Base-by-base conservation (phyloP, 2,888 invertebrate species). In the Ommatoiulus sabulosus region DNA sequence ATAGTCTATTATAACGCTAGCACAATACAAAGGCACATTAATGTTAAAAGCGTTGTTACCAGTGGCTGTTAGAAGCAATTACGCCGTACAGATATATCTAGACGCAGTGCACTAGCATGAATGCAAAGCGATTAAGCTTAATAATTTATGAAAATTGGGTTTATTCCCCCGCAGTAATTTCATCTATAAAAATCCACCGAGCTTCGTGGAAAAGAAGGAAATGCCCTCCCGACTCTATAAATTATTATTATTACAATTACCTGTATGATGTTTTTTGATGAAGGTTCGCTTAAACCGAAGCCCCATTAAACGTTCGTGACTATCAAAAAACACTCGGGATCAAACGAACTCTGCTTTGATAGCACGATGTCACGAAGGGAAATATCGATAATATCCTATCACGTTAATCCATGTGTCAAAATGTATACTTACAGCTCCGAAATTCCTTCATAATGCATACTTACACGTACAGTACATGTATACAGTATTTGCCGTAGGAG, bases 11-110 rank as follows among this genome's bases (percentile, higher is more conserved):
- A 35, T 24, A 72, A 24, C 20, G 24, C n/a, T 24, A 72, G 24
- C 24, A 72, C 24, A 72, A 72, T 24, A 72, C 24, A 72, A 72
- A 24, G 7, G 17, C 10, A 24, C 72, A 24, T 72, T 72, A 72
- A 72, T 72, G 17, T 57, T n/a, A 24, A 72, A 72, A 72, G 24
- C 72, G 72, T n/a, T 72, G 72, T 72, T 72, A 72, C 72, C 72
- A 24, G 72, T 72, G 72, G 72, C 24, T 72, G 24, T 72, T 72
- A 24, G 10, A 8, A 72, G 72, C 24, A 72, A 72, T 72, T 72
- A 72, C 72, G 8, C 72, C 72, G 24, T 72, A 72, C 20, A 24
- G 10, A 72, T 72, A 72, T 72, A 72, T 72, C 20, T 24, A 72
- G 10, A 24, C 24, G 24, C 72, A 72, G 8, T 8, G 72, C 10